Percentiles rank a stretch among this genome's conserved stretches.
Evolutionary conservation across 2,113 vertebrate genomes (phyloP).

Genomic region (Rhea pennata): DNA sequence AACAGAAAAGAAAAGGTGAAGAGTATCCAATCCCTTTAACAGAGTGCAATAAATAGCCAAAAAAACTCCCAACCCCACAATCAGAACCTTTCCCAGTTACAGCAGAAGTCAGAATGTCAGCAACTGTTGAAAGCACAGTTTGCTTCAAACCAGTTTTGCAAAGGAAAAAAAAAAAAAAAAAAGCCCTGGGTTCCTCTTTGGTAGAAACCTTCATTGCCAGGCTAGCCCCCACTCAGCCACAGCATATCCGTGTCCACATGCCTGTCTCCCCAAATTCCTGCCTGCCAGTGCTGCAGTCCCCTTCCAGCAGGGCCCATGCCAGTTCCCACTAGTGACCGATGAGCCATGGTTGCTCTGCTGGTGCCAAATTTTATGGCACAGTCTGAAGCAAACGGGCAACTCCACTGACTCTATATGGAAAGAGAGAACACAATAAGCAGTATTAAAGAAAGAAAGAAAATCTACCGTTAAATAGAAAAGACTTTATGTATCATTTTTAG

Average conservation of each 20-base stretch:
- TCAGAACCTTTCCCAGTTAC: background rate
- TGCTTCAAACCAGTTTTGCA: background rate
- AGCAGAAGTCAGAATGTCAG: background rate
- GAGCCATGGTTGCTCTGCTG: background rate
- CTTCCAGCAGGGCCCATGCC: background rate
- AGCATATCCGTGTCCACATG: background rate
- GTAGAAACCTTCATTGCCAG: background rate
- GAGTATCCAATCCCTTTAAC: background rate
- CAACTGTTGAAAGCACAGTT: background rate
- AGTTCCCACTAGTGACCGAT: accelerated
- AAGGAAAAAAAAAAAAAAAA: background rate
- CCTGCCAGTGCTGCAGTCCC: accelerated
- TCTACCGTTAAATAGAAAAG: background rate
- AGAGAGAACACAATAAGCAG: background rate
- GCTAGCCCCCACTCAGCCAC: background rate
- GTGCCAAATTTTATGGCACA: background rate
- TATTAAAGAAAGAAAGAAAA: background rate
- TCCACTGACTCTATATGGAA: background rate
- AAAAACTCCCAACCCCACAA: background rate
- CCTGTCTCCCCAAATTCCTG: background rate
- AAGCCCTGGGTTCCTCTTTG: background rate
- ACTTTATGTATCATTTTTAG: background rate
- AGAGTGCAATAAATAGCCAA: background rate
- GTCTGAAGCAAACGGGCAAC: background rate
- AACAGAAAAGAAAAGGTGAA: background rate